Evolutionary conservation across 1,140 invertebrate genomes (phyloP).

Genomic region (Nasonia vitripennis): DNA sequence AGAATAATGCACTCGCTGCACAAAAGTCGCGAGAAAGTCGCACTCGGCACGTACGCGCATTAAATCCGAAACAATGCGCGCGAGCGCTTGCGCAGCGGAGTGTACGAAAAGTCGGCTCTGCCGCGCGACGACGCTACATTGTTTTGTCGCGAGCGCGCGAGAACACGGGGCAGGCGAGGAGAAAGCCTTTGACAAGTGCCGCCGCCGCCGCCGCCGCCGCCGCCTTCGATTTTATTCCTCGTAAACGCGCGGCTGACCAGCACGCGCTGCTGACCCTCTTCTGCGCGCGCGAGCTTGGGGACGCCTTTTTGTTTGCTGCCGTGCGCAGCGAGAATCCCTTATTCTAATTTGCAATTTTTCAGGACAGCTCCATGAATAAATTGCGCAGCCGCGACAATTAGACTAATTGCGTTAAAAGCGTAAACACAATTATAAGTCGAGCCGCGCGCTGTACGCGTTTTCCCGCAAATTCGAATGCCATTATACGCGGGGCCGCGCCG

Average conservation of each 20-base stretch:
- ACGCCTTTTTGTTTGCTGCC: no score
- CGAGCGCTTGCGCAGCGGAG: no score
- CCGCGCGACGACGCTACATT: constrained; percentile 58
- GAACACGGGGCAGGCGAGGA: constrained; percentile 56
- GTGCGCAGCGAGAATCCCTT: no score
- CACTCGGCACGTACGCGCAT: constrained; percentile 30
- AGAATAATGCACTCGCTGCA: background rate
- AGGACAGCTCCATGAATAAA: background rate
- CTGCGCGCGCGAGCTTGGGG: no score
- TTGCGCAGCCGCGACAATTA: background rate
- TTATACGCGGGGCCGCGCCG: background rate
- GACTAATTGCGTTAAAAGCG: background rate
- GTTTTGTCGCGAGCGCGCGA: constrained; percentile 64
- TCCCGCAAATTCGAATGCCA: background rate
- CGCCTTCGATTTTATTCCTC: background rate
- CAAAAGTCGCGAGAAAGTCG: constrained; percentile 21
- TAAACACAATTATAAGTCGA: background rate
- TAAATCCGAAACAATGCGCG: constrained; percentile 22
- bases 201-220: no score
- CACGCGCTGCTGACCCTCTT: no score
- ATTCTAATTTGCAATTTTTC: no score
- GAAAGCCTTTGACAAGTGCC: background rate
- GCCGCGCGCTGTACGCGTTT: background rate
- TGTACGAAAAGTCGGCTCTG: background rate
- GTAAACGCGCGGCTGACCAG: background rate